Evolutionary conservation across 2,797 vertebrate species (phyloP), one percentile per base, ranked within the genome.

Genomic region (Spinus pinus): DNA sequence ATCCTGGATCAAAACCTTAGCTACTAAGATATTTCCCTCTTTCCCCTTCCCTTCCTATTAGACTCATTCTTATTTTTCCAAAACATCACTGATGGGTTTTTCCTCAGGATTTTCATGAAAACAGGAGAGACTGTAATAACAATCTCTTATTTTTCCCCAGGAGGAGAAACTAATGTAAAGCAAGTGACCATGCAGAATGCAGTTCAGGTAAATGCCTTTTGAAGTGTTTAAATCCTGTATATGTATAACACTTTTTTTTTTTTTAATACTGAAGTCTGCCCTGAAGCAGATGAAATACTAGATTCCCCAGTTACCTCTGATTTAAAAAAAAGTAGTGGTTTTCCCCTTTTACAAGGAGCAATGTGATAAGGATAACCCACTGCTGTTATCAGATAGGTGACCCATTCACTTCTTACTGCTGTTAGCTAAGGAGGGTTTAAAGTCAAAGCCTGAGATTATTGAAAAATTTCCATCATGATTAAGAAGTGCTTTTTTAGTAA

Each of bases 161-260:
- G 79, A 97, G 97, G 79, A 78, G 46, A 92, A 70, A 65, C 87
- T 93, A 50, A 93, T 88, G 92, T 95, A 92, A 93, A 66, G 58
- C 88, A 92, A 42, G 56, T 92, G 92, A 94, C 93, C 93, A 98
- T 98, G 98, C 97, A 98, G 93, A 96, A 97, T 97, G 94, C 97
- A 83, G 92, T 97, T 97, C 98, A 98, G 95, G 98, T 98, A 97
- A 97, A 94, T 84, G 30, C 35, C 60, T 70, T 86, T 61, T 71
- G 44, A 83, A 81, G n/a, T 71, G 13, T 78, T 79, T 90, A 42
- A 39, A 70, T 92, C 21, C 27, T n/a, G 5, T 23, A 18, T 60
- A 20, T 49, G 11, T 54, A 30, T 44, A 73, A 28, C 56, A 23
- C 2, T 12, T 33, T 33, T 33, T 42, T 42, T 42, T 49, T n/a